Evolutionary conservation across 2,888 invertebrate genomes (phyloP), one percentile per base, ranked within the genome.

Genomic region (Melieria crassipennis): DNA sequence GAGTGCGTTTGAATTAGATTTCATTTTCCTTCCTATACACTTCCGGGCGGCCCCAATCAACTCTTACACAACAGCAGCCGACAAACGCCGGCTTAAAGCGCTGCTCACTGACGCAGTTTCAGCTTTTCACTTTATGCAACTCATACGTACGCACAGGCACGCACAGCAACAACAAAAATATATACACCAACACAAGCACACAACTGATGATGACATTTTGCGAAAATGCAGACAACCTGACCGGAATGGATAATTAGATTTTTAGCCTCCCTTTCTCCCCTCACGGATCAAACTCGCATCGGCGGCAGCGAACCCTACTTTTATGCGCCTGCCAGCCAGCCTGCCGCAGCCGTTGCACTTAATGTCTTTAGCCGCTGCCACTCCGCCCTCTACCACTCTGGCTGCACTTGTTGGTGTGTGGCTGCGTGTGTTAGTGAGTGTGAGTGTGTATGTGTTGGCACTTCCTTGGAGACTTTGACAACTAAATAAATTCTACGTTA

Each of bases 191-290:
- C 30, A 30, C 30, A 30, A 30, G 30, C 30, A 73, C 70, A 69
- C 70, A 56, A 62, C 75, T 78, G 76, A 75, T 75, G 81, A 81
- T 81, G 81, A 81, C 79, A 81, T 79, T 78, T 79, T 81, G 78
- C 75, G 74, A 74, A 75, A 76, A 78, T 75, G 75, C 75, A 76
- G 72, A 79, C 75, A 75, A 80, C 82, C 80, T 81, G 81, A 82
- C 82, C 79, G 77, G 81, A 82, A 81, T 81, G 78, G 75, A 79
- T 81, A 81, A 81, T 79, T 81, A 79, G 78, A 78, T 69, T 69
- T 68, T 42, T 63, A 46, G n/a, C 52, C 45, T 45, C 45, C 45
- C 57, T 13, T 52, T 61, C 60, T n/a, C 50, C 46, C 16, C 7
- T 48, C 57, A 47, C 47, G 5, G 30, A 30, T 30, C 30, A 30